Conservation (phyloP, 2,888 invertebrate species). For the Dusona sp. region DNA sequence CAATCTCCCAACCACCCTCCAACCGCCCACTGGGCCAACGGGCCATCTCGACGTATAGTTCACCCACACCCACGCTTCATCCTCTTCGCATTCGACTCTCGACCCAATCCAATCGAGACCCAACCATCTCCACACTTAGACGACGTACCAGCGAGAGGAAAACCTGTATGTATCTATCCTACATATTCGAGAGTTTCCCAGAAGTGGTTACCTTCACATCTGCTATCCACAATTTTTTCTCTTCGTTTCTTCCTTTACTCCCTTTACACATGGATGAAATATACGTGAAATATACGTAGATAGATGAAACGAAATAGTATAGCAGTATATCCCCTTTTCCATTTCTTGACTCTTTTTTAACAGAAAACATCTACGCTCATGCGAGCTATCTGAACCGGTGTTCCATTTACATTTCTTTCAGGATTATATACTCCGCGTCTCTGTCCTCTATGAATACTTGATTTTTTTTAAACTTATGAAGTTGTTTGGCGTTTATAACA, state of each 20-base stretch:
- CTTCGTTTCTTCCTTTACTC: conserved; percentile 19
- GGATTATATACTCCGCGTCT: conserved; percentile 13
- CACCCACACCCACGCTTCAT: conserved; percentile 6
- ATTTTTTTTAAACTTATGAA: not conserved
- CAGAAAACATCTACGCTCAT: conserved; percentile 24
- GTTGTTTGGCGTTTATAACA: no score
- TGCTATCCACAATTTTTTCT: conserved; percentile 19
- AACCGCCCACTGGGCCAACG: conserved; percentile 44
- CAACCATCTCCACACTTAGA: conserved; percentile 60
- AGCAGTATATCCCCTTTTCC: conserved; percentile 1
- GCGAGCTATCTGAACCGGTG: not conserved
- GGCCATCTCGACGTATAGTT: conserved; percentile 7
- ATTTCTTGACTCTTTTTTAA: conserved; percentile 15
- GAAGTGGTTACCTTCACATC: conserved; percentile 29
- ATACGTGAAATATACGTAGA: conserved; percentile 45
- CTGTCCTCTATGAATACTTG: not conserved
- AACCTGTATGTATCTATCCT: conserved; percentile 34
- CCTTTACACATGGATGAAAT: conserved; percentile 50
- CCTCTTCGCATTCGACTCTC: conserved; percentile 61
- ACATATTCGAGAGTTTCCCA: conserved; percentile 42
- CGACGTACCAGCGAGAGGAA: conserved; percentile 47
- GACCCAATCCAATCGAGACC: conserved; percentile 65
- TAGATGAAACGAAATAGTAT: conserved; percentile 55
- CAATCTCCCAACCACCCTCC: conserved; percentile 38
- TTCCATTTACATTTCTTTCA: conserved; percentile 8